phyloP scores from a whole-genome alignment of 2,888 invertebrate genomes.

The Trichogramma evanescens region DNA sequence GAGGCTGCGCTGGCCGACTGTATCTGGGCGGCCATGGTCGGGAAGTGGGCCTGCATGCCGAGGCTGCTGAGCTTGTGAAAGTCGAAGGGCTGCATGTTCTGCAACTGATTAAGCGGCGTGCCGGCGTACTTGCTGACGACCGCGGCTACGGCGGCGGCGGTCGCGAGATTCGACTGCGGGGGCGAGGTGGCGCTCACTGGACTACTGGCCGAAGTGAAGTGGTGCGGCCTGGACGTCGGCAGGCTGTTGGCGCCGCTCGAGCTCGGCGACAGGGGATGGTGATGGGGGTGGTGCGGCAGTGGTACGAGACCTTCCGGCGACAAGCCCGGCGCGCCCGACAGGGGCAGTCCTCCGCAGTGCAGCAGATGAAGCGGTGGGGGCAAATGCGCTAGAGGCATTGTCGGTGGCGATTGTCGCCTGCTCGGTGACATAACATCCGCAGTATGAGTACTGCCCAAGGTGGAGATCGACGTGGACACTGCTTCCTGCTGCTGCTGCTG shows the following conservation, averaged over 20 bases:
- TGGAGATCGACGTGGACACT: not conserved
- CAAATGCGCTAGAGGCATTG: constrained; percentile 47
- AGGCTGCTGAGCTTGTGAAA: constrained; percentile 70
- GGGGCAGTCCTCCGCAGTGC: constrained; percentile 47
- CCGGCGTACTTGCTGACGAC: not conserved
- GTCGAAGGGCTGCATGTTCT: constrained; percentile 94
- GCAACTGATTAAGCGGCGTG: constrained; percentile 79
- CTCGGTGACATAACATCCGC: constrained; percentile 62
- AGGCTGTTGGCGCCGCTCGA: constrained; percentile 44
- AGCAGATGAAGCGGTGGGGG: constrained; percentile 44
- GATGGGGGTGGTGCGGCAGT: constrained; percentile 40
- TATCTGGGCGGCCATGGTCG: constrained; percentile 34
- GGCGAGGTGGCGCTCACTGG: constrained; percentile 58
- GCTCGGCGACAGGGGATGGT: constrained; percentile 49
- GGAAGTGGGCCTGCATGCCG: constrained; percentile 55
- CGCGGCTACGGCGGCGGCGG: constrained; percentile 27
- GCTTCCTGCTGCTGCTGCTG: not conserved
- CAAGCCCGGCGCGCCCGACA: constrained; percentile 41
- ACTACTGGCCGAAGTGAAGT: constrained; percentile 50
- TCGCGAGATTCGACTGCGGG: constrained; percentile 63
- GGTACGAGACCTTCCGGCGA: constrained; percentile 44
- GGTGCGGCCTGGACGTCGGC: constrained; percentile 55
- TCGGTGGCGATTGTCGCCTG: constrained; percentile 60
- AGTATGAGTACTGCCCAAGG: not conserved
- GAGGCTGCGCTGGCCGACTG: constrained; percentile 31